phyloP scores from a whole-genome alignment of 1,140 invertebrate genomes.

The Ostrea edulis region DNA sequence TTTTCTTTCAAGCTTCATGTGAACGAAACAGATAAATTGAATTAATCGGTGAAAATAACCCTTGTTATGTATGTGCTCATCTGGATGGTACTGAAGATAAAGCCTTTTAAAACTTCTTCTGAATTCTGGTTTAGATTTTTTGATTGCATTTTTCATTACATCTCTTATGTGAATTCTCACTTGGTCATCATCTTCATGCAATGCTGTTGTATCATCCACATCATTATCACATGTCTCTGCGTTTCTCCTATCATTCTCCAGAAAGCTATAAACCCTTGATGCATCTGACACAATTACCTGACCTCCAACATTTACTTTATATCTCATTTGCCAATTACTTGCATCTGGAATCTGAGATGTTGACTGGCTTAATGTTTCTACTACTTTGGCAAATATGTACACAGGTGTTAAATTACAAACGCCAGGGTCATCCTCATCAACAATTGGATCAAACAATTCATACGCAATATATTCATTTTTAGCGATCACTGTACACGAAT shows the following conservation, averaged over 20 bases:
- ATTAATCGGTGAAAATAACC: slow-evolving; percentile 66
- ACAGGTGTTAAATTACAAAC: background rate
- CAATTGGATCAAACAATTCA: slow-evolving; percentile 2
- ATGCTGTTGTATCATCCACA: background rate
- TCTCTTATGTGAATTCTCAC: background rate
- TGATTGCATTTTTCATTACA: slow-evolving; percentile 56
- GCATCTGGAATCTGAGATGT: background rate
- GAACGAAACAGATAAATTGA: slow-evolving; percentile 57
- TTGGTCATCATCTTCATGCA: background rate
- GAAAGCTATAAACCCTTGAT: slow-evolving; percentile 66
- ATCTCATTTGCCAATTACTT: slow-evolving; percentile 26
- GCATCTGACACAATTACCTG: slow-evolving; percentile 53
- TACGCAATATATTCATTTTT: background rate
- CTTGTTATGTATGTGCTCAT: slow-evolving; percentile 71
- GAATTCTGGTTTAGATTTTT: slow-evolving; percentile 56
- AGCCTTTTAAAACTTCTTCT: slow-evolving; percentile 71
- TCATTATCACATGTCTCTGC: background rate
- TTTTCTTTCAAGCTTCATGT: slow-evolving; percentile 56
- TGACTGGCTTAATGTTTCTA: background rate
- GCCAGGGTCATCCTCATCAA: slow-evolving; percentile 27
- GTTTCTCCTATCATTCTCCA: slow-evolving; percentile 44
- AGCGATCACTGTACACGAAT: background rate
- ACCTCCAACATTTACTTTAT: slow-evolving; percentile 62
- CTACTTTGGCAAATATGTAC: background rate
- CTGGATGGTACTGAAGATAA: slow-evolving; percentile 75